Percentiles rank a stretch among this genome's conserved stretches.
These are phyloP conservation scores for Cephalotes varians DNA, from an alignment of 2,888 invertebrate species.

Conservation along the genomic window DNA sequence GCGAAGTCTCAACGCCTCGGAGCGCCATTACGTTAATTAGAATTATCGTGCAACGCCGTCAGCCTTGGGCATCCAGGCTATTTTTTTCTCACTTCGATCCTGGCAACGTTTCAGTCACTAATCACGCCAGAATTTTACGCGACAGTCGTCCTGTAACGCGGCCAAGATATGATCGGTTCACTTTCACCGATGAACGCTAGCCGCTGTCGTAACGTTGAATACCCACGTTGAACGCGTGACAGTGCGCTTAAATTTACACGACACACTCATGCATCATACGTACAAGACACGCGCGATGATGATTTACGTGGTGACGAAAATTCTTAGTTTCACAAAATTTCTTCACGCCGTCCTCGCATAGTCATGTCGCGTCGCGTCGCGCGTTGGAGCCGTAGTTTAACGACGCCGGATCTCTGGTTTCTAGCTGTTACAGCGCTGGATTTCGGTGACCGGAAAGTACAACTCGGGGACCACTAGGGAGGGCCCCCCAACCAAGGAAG, in stretches of 20 bases:
- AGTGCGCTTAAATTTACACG: slow-evolving; percentile 53
- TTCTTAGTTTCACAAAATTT: slow-evolving; percentile 62
- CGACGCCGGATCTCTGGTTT: slow-evolving; percentile 70
- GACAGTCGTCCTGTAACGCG: slow-evolving; percentile 32
- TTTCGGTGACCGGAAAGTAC: slow-evolving; percentile 79
- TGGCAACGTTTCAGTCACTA: slow-evolving; percentile 34
- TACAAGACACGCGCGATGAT: slow-evolving; percentile 25
- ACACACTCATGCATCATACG: slow-evolving; percentile 50
- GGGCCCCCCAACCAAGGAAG: slow-evolving; percentile 81
- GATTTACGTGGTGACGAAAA: slow-evolving; percentile 34
- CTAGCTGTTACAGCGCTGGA: slow-evolving; percentile 83
- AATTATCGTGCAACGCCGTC: not conserved
- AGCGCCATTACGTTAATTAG: slow-evolving; percentile 42
- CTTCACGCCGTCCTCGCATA: slow-evolving; percentile 42
- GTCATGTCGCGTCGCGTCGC: slow-evolving; percentile 49
- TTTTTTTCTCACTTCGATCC: slow-evolving; percentile 16
- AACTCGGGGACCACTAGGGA: slow-evolving; percentile 82
- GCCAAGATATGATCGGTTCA: slow-evolving; percentile 47
- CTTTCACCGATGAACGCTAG: slow-evolving; percentile 26
- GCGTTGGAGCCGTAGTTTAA: slow-evolving; percentile 48
- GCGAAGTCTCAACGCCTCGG: not conserved
- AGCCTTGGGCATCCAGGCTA: not conserved
- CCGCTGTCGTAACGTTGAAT: not conserved
- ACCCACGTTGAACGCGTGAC: slow-evolving; percentile 17
- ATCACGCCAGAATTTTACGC: slow-evolving; percentile 17